Evolutionary conservation across 2,113 vertebrate species (phyloP).

Genomic region (Morone chrysops): DNA sequence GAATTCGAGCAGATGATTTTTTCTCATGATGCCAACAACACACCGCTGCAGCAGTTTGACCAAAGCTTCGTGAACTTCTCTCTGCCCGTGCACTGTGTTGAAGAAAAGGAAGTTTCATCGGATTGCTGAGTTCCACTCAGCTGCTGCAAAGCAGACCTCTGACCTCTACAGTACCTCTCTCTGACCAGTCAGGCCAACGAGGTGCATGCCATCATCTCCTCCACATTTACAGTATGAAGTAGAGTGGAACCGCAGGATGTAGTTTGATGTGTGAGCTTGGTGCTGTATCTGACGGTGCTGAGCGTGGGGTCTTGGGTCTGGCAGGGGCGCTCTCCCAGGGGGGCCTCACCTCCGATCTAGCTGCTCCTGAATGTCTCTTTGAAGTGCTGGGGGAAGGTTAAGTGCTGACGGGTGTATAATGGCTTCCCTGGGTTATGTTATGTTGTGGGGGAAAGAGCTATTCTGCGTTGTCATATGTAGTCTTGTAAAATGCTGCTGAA

Average conservation of each 20-base stretch:
- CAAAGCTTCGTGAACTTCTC: slow-evolving; percentile 1
- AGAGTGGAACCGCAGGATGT: slow-evolving; percentile 31
- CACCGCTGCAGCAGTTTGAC: neutral
- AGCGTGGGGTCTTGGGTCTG: slow-evolving; percentile 42
- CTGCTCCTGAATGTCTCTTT: slow-evolving; percentile 62
- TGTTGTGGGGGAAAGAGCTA: slow-evolving; percentile 31
- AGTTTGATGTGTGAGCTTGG: slow-evolving; percentile 43
- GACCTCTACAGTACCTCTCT: slow-evolving; percentile 40
- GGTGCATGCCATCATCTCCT: slow-evolving; percentile 26
- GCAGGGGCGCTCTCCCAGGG: slow-evolving; percentile 23
- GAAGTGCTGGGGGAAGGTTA: slow-evolving; percentile 64
- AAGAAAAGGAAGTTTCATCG: neutral
- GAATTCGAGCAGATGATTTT: neutral
- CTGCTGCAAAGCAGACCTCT: slow-evolving; percentile 37
- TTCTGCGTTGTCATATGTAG: slow-evolving; percentile 55
- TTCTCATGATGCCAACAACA: neutral
- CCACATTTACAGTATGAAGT: slow-evolving; percentile 10
- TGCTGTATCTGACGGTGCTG: slow-evolving; percentile 28
- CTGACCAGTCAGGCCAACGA: slow-evolving; percentile 19
- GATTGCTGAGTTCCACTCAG: slow-evolving; percentile 16
- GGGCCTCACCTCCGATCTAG: slow-evolving; percentile 52
- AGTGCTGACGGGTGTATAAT: slow-evolving; percentile 66
- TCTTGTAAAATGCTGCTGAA: slow-evolving; percentile 62
- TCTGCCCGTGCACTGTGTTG: neutral
- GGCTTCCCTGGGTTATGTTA: slow-evolving; percentile 55